Percentiles rank a stretch among this genome's conserved stretches.
phyloP scores from a whole-genome alignment of 2,113 vertebrate species.

The Anser cygnoides region DNA sequence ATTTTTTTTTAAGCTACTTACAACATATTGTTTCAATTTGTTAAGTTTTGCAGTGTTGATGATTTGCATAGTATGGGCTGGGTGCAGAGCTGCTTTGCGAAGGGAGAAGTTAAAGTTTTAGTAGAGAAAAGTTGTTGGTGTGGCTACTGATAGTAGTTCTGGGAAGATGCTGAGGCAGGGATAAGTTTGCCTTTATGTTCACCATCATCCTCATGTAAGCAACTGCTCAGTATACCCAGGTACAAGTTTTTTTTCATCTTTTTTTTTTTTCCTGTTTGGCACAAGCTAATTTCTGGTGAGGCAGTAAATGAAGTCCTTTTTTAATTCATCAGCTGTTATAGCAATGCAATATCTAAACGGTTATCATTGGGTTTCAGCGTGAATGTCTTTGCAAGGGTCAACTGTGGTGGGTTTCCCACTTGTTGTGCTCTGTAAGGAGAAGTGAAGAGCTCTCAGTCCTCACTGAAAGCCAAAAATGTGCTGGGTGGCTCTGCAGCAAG shows the following conservation, averaged over 20 bases:
- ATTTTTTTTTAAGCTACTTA: background rate
- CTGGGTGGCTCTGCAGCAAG: rapidly evolving
- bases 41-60: rapidly evolving
- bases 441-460: background rate
- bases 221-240: rapidly evolving
- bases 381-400: background rate
- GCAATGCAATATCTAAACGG: rapidly evolving
- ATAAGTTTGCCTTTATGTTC: background rate
- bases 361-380: background rate
- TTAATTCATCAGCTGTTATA: background rate
- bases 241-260: background rate
- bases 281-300: background rate
- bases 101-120: background rate
- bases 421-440: background rate
- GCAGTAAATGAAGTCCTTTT: background rate
- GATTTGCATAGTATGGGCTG: rapidly evolving
- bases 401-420: rapidly evolving
- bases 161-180: background rate
- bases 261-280: background rate
- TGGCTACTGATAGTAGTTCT: background rate
- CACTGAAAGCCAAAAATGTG: background rate
- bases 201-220: rapidly evolving
- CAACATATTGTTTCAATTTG: background rate
- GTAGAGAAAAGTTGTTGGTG: rapidly evolving
- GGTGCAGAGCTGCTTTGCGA: background rate